A percentile compares a stretch with the other conserved stretches of the same genome.
phyloP scores from a whole-genome alignment of 2,113 vertebrate species.

The Pleuronectes platessa region DNA sequence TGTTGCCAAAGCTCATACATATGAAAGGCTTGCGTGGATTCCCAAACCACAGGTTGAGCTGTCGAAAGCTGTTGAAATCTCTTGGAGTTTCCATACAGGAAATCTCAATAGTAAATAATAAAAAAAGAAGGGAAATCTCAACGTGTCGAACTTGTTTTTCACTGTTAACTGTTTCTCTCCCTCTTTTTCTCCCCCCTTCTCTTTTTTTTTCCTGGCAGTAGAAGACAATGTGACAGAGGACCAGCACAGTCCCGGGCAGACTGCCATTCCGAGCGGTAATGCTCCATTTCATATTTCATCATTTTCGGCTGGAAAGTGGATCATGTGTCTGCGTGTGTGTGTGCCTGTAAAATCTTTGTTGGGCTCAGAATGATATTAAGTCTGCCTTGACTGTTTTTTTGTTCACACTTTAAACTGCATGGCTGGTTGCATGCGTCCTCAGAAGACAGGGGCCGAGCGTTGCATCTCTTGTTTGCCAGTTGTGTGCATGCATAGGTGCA shows the following conservation, averaged over 20 bases:
- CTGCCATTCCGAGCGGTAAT: conserved; percentile 88
- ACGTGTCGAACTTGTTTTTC: conserved; percentile 73
- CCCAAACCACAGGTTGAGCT: conserved; percentile 77
- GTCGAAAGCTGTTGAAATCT: conserved; percentile 75
- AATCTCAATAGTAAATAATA: conserved; percentile 75
- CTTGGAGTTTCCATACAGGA: conserved; percentile 71
- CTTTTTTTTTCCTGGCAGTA: conserved; percentile 87
- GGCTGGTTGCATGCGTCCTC: conserved; percentile 35
- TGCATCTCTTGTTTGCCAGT: conserved; percentile 20
- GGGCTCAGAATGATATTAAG: conserved; percentile 51
- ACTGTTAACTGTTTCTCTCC: conserved; percentile 76
- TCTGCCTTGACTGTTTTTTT: conserved; percentile 50
- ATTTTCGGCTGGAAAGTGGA: conserved; percentile 78
- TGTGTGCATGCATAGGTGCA: conserved; percentile 46
- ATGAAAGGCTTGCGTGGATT: conserved; percentile 75
- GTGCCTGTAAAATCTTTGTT: conserved; percentile 42
- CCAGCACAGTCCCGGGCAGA: conserved; percentile 87
- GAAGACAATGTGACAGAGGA: conserved; percentile 91
- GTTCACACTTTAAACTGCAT: conserved; percentile 23
- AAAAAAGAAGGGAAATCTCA: conserved; percentile 72
- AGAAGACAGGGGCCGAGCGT: background rate
- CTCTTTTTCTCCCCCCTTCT: conserved; percentile 73
- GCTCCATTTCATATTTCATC: conserved; percentile 84
- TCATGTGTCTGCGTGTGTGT: conserved; percentile 54
- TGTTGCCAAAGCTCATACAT: conserved; percentile 79